Conservation (phyloP, 1,140 invertebrate genomes). For the Cecropterus lyciades region DNA sequence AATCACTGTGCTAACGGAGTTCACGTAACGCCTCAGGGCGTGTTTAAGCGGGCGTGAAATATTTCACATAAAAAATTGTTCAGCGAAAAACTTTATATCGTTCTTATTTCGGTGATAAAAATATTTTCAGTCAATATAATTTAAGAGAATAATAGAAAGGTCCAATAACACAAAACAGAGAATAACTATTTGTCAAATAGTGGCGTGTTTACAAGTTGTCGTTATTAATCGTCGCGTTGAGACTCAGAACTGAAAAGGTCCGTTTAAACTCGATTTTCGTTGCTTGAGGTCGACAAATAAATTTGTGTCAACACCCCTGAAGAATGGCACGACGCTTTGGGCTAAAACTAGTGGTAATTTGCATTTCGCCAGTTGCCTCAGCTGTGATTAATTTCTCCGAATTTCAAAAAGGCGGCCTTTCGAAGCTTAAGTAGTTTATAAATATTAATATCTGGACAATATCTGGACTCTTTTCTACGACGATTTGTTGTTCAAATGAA, state of each 20-base stretch:
- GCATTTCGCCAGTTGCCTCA: slow-evolving; percentile 6
- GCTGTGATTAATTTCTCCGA: slow-evolving; percentile 2
- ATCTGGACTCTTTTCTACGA: no score
- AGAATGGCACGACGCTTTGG: background rate
- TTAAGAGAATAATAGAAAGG: no score
- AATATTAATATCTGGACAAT: no score
- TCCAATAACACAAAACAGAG: background rate
- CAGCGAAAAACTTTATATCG: no score
- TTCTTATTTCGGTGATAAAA: no score
- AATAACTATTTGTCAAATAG: slow-evolving; percentile 8
- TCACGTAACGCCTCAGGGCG: background rate
- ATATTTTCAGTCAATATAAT: no score
- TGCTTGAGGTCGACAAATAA: slow-evolving; percentile 19
- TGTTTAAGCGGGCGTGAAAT: background rate
- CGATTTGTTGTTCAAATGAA: no score
- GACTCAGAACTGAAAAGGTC: slow-evolving; percentile 7
- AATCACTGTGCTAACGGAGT: no score
- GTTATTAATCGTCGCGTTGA: slow-evolving; percentile 12
- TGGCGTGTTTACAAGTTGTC: slow-evolving; percentile 5
- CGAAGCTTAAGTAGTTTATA: no score
- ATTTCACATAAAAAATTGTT: background rate
- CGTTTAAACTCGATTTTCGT: slow-evolving; percentile 17
- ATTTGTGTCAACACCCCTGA: slow-evolving; percentile 28
- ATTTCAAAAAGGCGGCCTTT: no score
- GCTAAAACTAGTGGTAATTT: slow-evolving; percentile 4